Percentiles rank a stretch among this genome's conserved stretches.
phyloP scores from a whole-genome alignment of 2,888 invertebrate species.

The Hoplodrina blanda region DNA sequence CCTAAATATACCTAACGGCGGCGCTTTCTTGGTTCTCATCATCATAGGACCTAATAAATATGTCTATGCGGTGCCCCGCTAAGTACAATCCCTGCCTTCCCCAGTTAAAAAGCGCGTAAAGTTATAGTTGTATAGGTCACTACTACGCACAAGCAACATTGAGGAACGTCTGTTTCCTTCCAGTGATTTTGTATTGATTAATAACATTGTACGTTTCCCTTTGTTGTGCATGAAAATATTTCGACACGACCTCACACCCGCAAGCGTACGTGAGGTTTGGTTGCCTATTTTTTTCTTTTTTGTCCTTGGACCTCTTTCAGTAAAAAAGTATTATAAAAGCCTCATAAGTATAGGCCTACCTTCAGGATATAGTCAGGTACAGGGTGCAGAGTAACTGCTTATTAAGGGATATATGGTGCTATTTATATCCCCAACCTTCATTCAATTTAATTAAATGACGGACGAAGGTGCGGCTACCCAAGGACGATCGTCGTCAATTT shows the following conservation, averaged over 20 bases:
- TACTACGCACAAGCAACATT: background rate
- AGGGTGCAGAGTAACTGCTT: background rate
- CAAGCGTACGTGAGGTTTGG: background rate
- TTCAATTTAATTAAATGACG: constrained; percentile 13
- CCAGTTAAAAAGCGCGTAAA: too few relatives aligned
- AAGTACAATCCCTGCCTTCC: too few relatives aligned
- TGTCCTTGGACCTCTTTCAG: background rate
- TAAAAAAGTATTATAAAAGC: background rate
- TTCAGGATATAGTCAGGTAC: constrained; percentile 4
- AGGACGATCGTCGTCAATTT: constrained; percentile 8
- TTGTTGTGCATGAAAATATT: constrained; percentile 22
- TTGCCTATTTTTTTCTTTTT: background rate
- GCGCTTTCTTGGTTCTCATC: too few relatives aligned
- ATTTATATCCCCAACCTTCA: constrained; percentile 5
- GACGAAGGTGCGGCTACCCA: constrained; percentile 1
- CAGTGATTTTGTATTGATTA: constrained; percentile 9
- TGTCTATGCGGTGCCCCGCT: too few relatives aligned
- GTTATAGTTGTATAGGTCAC: too few relatives aligned
- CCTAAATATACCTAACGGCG: too few relatives aligned
- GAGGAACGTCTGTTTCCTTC: background rate
- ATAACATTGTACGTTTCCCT: constrained; percentile 2
- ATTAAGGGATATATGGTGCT: background rate
- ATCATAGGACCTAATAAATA: too few relatives aligned
- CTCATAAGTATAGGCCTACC: background rate
- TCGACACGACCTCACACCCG: background rate